Conservation (phyloP, 2,888 invertebrate species). For the Candidula unifasciata region DNA sequence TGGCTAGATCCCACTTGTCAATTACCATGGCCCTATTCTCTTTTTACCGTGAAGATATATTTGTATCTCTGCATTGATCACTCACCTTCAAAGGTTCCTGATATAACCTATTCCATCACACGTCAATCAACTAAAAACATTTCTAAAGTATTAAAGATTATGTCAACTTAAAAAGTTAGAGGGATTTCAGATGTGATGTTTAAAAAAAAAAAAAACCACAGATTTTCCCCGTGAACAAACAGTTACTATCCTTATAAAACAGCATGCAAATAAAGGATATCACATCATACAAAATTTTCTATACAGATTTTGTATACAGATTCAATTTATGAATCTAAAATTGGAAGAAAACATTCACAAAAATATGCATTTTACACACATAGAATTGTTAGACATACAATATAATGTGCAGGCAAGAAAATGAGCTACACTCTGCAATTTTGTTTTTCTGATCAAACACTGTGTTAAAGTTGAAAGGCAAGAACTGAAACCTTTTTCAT, state of each 20-base stretch:
- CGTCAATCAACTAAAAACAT: no score
- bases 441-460: no score
- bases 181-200: no score
- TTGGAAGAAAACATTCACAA: slow-evolving; percentile 3
- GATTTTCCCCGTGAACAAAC: neutral
- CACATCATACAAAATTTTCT: neutral
- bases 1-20: no score
- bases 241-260: neutral
- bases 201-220: no score
- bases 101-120: no score
- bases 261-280: slow-evolving; percentile 13
- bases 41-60: no score
- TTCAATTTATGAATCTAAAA: neutral
- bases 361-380: neutral
- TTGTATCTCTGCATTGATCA: no score
- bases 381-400: neutral
- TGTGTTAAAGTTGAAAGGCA: neutral
- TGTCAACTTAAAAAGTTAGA: no score
- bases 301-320: neutral
- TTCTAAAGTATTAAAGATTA: neutral
- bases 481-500: neutral
- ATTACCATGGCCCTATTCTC: no score
- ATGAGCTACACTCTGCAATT: neutral
- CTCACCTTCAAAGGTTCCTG: no score
- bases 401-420: neutral